Base-by-base conservation (phyloP, 2,797 vertebrate species). In the Halcyon badia region DNA sequence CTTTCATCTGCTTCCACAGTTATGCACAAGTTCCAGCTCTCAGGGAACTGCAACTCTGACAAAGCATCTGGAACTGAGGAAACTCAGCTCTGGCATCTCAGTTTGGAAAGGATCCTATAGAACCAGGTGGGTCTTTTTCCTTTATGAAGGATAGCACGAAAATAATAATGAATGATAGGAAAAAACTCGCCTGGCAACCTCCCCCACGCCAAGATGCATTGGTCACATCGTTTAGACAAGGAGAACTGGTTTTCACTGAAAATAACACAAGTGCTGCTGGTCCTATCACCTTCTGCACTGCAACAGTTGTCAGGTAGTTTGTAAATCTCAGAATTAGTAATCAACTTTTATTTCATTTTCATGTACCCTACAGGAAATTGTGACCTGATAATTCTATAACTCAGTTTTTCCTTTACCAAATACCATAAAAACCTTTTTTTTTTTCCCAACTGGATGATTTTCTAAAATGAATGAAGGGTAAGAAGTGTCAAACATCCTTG, bases 1-100 rank as follows among this genome's bases (percentile, higher is more conserved):
- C 96, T 97, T 96, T 97, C 91, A 96, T 96, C 96, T 95, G 66
- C 89, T 97, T 97, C 83, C 85, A 95, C 35, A 95, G 80, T 80
- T 91, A 94, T 51, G 39, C 31, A 75, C 0, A 31, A 93, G 76
- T 88, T 94, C 51, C 77, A 94, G 24, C 86, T 95, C 88, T 83
- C 83, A 89, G 85, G 60, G 77, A 94, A 69, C 58, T 89, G 39
- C 54, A 66, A 8, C 60, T 87, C 85, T 91, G 83, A 96, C 93
- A 88, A 69, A 88, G 56, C 85, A 91, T 87, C 52, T 76, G 58
- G 35, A 92, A 62, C 41, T n/a, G n/a, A 81, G 56, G 66, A 69
- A 86, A 69, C 37, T 77, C 62, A 93, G 48, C 25, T 31, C 51
- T 84, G 77, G 70, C 66, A 76, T 46, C 87, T 72, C 39, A 8